These are phyloP conservation scores for Pogonocichla stellata DNA, from an alignment of 2,113 vertebrate species.

Conservation along the genomic window DNA sequence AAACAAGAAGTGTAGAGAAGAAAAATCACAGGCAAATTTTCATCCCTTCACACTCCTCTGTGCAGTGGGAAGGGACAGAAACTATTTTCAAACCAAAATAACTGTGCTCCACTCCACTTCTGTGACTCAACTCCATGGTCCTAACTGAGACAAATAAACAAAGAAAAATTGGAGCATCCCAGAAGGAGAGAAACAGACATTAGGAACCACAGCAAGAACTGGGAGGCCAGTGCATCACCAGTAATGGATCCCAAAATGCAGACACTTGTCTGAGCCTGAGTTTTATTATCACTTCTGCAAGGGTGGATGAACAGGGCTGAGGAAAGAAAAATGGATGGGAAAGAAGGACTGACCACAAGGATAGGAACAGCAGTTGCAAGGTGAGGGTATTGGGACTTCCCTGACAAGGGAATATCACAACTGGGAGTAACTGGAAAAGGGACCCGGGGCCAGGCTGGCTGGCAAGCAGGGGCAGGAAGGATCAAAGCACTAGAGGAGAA, in stretches of 20 bases:
- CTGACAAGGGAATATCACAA: background rate
- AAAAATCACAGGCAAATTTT: constrained; percentile 42
- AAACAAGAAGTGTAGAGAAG: constrained; percentile 7
- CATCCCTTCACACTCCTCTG: constrained; percentile 32
- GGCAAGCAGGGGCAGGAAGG: constrained; percentile 23
- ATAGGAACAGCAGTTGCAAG: background rate
- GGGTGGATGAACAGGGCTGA: background rate
- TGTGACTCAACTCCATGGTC: constrained; percentile 21
- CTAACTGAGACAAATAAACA: constrained; percentile 9
- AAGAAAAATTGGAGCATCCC: background rate
- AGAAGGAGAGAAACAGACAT: background rate
- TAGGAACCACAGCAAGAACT: background rate
- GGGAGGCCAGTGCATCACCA: background rate
- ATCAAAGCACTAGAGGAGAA: constrained; percentile 35
- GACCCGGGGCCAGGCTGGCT: background rate
- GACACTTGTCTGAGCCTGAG: background rate
- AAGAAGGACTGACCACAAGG: background rate
- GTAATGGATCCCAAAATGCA: background rate
- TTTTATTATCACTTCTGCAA: background rate
- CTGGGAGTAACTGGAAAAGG: background rate
- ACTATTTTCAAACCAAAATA: constrained; percentile 40
- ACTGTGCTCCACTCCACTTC: background rate
- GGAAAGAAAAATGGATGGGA: background rate
- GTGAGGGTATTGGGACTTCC: background rate
- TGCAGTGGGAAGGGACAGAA: constrained; percentile 46